Evolutionary conservation across 1,140 invertebrate species (phyloP).

Genomic region (Heliconius himera): DNA sequence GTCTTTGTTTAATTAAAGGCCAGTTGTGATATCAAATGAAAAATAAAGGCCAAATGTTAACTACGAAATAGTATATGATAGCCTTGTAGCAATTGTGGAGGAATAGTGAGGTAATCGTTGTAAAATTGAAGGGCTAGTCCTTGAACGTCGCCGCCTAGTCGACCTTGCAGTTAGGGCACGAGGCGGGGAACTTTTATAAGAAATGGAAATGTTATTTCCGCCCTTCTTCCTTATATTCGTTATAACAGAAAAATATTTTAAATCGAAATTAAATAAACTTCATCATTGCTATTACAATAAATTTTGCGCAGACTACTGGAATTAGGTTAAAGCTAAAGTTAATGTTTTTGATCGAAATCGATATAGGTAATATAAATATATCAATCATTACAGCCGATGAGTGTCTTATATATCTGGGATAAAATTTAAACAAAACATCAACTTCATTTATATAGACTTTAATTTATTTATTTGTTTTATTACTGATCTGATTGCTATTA

Average conservation of each 20-base stretch:
- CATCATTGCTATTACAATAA: not conserved
- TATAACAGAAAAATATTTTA: not conserved
- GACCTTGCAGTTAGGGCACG: constrained; percentile 7
- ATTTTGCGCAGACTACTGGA: not conserved
- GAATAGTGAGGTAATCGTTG: constrained; percentile 9
- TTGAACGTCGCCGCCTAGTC: constrained; percentile 6
- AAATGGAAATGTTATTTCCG: constrained; percentile 12
- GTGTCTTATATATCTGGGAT: not conserved
- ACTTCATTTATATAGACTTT: constrained; percentile 1
- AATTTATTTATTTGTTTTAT: not conserved
- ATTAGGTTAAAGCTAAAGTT: not conserved
- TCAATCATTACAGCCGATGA: constrained; percentile 3
- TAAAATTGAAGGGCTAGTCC: constrained; percentile 11
- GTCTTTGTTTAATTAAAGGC: not conserved
- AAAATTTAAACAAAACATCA: not conserved
- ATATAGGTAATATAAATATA: constrained; percentile 2
- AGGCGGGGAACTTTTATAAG: constrained; percentile 11
- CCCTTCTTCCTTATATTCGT: not conserved
- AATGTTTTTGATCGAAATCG: not conserved
- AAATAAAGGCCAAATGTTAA: not conserved
- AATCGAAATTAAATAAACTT: not conserved
- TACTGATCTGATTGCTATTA: not conserved
- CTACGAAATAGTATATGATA: not conserved
- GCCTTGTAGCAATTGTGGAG: not conserved
- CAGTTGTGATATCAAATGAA: not conserved